A percentile compares a stretch with the other conserved stretches of the same genome.
These are phyloP conservation scores for Homarus americanus DNA, from an alignment of 1,140 invertebrate genomes.

Conservation along the genomic window DNA sequence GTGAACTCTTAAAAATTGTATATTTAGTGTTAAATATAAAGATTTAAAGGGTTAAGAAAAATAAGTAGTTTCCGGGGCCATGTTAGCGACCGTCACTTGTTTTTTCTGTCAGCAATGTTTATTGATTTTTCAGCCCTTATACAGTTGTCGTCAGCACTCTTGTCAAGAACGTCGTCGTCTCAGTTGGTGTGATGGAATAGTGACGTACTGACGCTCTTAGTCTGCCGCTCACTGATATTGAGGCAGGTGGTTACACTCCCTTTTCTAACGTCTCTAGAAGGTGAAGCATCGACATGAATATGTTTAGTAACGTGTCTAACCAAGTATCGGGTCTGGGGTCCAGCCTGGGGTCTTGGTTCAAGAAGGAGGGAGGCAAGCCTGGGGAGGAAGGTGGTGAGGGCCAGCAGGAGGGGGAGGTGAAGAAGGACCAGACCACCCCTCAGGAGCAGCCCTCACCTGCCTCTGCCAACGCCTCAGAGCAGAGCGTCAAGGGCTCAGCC, in stretches of 20 bases:
- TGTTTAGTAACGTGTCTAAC: slow-evolving; percentile 60
- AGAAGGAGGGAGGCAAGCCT: slow-evolving; percentile 45
- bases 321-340: slow-evolving; percentile 48
- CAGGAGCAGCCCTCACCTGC: slow-evolving; percentile 46
- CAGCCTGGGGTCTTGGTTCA: slow-evolving; percentile 63
- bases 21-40: background rate
- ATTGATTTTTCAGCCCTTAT: slow-evolving; percentile 16
- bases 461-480: slow-evolving; percentile 54
- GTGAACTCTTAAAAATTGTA: background rate
- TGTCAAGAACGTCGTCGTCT: slow-evolving; percentile 11
- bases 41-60: background rate
- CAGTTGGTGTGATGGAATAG: slow-evolving; percentile 17
- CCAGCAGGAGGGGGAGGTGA: background rate
- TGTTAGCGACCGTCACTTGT: background rate
- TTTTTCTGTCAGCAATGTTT: background rate
- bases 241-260: background rate
- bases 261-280: background rate
- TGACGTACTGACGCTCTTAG: background rate
- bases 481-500: slow-evolving; percentile 50
- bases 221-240: background rate
- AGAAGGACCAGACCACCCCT: slow-evolving; percentile 19
- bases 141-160: background rate
- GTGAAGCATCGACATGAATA: slow-evolving; percentile 40
- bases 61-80: no score
- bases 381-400: slow-evolving; percentile 8